Evolutionary conservation across 2,888 invertebrate species (phyloP), one percentile per base, ranked within the genome.

Genomic region (Brassicogethes aeneus): DNA sequence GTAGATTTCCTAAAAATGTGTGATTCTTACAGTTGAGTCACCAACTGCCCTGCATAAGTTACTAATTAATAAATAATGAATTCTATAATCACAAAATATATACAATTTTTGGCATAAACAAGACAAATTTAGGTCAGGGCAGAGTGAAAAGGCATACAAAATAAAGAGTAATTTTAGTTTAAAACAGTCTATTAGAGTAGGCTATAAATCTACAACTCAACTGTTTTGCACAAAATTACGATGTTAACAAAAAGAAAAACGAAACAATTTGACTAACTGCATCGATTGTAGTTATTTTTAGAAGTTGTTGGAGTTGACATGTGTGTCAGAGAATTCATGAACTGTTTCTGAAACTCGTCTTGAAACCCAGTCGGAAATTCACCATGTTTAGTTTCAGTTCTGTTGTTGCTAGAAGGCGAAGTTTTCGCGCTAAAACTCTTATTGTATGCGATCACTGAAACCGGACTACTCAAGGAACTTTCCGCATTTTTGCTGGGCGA

Each of bases 301-400:
- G 55, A 52, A 17, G 54, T 45, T 30, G 52, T 52, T 32, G 47
- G 39, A 17, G 16, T 32, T 17, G 36, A 23, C 43, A 52, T 40
- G 17, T 53, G 52, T 39, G 50, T 59, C 39, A 55, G 36, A 35
- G 52, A 55, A 47, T 49, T 57, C 41, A 63, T 56, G 37, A 68
- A 59, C 45, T 68, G 65, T 50, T 62, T 64, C 51, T 69, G 68
- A 50, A 65, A 68, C 33, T 63, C 66, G 33, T 66, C 67, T 45
- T 68, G 67, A 51, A 63, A 67, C 29, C 61, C 57, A 14, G 54
- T 40, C 42, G 49, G 37, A 35, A 46, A 50, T 34, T 54, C 53
- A 32, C 40, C 43, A 35, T 12, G 16, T 36, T 15, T 37, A 42
- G n/a, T 38, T 29, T 13, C 37, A 15, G n/a, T 32, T 41, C 23